These are phyloP conservation scores for Tetranychus piercei DNA, from an alignment of 2,888 invertebrate species.

Conservation along the genomic window DNA sequence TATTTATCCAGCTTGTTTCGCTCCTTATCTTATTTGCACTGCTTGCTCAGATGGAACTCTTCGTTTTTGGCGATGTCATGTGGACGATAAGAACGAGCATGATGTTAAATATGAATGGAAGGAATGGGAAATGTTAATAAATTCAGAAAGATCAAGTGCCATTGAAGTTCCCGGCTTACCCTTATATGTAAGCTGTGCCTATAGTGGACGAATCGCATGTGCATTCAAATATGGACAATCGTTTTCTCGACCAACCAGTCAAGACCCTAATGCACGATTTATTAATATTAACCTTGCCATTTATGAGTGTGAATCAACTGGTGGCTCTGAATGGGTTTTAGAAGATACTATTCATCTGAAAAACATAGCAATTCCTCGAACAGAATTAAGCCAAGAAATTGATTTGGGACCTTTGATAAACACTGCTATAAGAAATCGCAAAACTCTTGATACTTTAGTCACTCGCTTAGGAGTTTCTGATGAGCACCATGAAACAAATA, in stretches of 20 bases:
- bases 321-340: slow-evolving; percentile 65
- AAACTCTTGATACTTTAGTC: slow-evolving; percentile 25
- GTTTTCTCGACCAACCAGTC: slow-evolving; percentile 58
- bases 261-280: slow-evolving; percentile 57
- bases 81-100: slow-evolving; percentile 2
- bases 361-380: slow-evolving; percentile 53
- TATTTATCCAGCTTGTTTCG: slow-evolving; percentile 95
- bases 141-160: slow-evolving; percentile 43
- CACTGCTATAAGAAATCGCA: slow-evolving; percentile 25
- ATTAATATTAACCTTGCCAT: slow-evolving; percentile 84
- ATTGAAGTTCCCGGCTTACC: slow-evolving; percentile 65
- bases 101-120: slow-evolving; percentile 51
- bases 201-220: slow-evolving; percentile 89
- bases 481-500: slow-evolving; percentile 23
- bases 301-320: slow-evolving; percentile 97
- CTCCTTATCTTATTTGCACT: slow-evolving; percentile 85
- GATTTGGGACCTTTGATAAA: slow-evolving; percentile 26
- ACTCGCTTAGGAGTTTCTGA: slow-evolving; percentile 21
- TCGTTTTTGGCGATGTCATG: slow-evolving; percentile 64
- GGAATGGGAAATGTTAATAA: slow-evolving; percentile 49
- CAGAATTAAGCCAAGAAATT: slow-evolving; percentile 20
- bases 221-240: slow-evolving; percentile 86
- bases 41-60: slow-evolving; percentile 84
- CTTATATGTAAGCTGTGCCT: slow-evolving; percentile 83
- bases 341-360: slow-evolving; percentile 87